Percentiles rank a stretch among this genome's conserved stretches.
These are phyloP conservation scores for Nansenia antarctica DNA, from an alignment of 2,113 vertebrate genomes.

Conservation along the genomic window DNA sequence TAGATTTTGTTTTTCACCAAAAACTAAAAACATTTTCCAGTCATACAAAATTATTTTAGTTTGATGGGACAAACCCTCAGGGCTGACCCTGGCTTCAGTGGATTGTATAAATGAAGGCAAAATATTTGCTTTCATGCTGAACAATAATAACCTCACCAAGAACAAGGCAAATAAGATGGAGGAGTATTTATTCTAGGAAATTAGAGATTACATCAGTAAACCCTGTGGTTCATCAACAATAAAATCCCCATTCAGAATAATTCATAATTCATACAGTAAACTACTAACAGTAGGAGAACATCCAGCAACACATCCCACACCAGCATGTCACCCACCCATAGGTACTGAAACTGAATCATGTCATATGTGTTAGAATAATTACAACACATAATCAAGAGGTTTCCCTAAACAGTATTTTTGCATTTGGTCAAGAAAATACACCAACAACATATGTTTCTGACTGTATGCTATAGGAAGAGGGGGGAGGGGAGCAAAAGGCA, in stretches of 20 bases:
- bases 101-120: no score
- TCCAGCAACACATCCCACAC: neutral
- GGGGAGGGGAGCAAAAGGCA: constrained; percentile 40
- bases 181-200: neutral
- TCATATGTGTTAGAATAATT: neutral
- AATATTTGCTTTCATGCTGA: neutral
- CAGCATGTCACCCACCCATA: neutral
- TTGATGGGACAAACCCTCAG: no score
- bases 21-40: no score
- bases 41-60: no score
- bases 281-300: neutral
- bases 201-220: neutral
- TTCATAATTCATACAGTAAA: neutral
- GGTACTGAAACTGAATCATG: neutral
- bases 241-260: neutral
- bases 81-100: no score
- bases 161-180: neutral
- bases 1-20: no score
- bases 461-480: neutral
- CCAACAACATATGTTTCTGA: neutral
- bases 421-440: neutral
- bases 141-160: neutral
- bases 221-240: neutral
- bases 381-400: neutral
- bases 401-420: neutral